These are phyloP conservation scores for Ceratothoa steindachneri DNA, from an alignment of 2,888 invertebrate genomes.

Conservation along the genomic window DNA sequence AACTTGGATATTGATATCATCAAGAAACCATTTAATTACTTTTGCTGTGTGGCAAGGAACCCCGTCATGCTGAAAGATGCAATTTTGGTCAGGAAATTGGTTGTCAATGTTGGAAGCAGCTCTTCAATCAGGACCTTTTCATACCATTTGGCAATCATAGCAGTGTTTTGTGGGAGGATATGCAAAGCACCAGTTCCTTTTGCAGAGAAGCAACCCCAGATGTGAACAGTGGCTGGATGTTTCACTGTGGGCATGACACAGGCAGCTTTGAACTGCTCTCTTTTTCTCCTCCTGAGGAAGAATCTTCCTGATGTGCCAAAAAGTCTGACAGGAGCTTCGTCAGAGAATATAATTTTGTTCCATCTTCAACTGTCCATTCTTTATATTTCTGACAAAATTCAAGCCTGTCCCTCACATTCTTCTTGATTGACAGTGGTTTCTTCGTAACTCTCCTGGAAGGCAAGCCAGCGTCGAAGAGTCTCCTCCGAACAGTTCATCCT, in stretches of 20 bases:
- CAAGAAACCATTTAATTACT: too few relatives aligned
- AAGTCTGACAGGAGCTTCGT: not conserved
- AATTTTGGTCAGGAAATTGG: too few relatives aligned
- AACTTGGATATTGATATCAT: too few relatives aligned
- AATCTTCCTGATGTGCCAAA: too few relatives aligned
- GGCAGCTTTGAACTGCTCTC: not conserved
- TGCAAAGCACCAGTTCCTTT: not conserved
- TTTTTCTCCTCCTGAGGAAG: not conserved
- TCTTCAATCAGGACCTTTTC: too few relatives aligned
- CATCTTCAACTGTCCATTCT: not conserved
- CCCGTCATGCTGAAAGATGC: too few relatives aligned
- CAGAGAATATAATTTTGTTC: not conserved
- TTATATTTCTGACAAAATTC: not conserved
- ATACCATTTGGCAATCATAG: too few relatives aligned
- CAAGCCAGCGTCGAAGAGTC: too few relatives aligned
- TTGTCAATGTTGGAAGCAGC: too few relatives aligned
- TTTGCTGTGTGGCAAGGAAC: too few relatives aligned
- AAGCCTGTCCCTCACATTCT: not conserved
- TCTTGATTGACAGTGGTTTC: not conserved
- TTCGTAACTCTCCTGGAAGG: not conserved
- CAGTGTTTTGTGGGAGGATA: too few relatives aligned
- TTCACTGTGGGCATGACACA: not conserved
- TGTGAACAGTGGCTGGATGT: not conserved
- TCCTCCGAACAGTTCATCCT: too few relatives aligned
- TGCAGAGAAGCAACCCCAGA: not conserved